A percentile compares a stretch with the other conserved stretches of the same genome.
Conservation (phyloP, 1,140 invertebrate species). For the Oncopodura yosiiana region DNA sequence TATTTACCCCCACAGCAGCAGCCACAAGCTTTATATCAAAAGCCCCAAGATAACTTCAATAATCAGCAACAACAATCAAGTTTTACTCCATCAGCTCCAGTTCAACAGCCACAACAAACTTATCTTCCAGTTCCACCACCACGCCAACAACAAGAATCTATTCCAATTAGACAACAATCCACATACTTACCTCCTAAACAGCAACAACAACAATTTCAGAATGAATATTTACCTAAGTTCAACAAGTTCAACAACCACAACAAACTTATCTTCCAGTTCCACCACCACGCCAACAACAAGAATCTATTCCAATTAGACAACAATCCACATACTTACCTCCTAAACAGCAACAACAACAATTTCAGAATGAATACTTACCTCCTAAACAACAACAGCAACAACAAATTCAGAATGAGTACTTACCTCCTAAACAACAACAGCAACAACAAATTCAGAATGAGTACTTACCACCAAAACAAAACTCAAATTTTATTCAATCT, state of each 20-base stretch:
- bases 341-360: neutral
- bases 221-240: neutral
- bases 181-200: neutral
- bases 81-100: neutral
- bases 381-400: neutral
- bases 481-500: constrained; percentile 7
- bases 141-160: neutral
- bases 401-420: neutral
- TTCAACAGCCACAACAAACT: neutral
- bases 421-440: neutral
- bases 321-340: neutral
- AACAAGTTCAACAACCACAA: neutral
- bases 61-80: neutral
- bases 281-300: neutral
- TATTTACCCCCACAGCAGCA: neutral
- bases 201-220: constrained; percentile 1
- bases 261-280: neutral
- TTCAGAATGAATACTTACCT: neutral
- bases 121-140: neutral
- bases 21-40: neutral
- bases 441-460: constrained; percentile 1
- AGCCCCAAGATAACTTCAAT: neutral
- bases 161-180: constrained; percentile 1
- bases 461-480: constrained; percentile 7
- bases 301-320: neutral